Conservation (phyloP, 2,113 vertebrate species). For the Neotragus pygmaeus region DNA sequence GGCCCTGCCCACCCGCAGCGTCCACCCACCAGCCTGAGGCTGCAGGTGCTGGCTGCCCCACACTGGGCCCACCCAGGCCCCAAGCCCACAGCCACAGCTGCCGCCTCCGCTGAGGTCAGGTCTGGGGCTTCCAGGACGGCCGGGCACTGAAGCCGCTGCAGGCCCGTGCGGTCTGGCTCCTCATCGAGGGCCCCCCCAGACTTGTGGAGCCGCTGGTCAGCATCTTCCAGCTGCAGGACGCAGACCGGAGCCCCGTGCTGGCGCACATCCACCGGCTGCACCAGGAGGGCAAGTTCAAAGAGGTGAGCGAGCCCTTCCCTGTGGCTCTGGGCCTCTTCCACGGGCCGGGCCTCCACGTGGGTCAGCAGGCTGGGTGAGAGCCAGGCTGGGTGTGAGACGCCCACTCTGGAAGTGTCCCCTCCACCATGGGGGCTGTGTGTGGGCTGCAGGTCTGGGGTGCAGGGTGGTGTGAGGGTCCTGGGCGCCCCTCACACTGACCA, state of each 20-base stretch:
- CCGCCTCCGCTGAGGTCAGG: background rate
- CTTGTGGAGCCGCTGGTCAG: conserved; percentile 70
- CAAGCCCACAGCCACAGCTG: fast-evolving
- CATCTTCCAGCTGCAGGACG: conserved; percentile 75
- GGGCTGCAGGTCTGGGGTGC: background rate
- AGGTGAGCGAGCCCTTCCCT: background rate
- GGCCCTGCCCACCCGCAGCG: fast-evolving
- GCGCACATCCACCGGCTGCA: conserved; percentile 59
- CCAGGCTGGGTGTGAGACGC: background rate
- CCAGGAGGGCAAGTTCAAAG: conserved; percentile 71
- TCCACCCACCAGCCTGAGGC: background rate
- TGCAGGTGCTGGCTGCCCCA: fast-evolving
- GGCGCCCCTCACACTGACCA: background rate
- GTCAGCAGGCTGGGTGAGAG: background rate
- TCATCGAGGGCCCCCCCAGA: conserved; percentile 57
- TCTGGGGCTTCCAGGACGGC: conserved; percentile 36
- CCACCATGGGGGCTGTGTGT: background rate
- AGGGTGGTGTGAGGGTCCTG: fast-evolving
- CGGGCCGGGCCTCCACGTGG: fast-evolving
- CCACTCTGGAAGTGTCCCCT: background rate
- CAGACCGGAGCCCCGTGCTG: conserved; percentile 66
- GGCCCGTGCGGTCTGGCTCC: conserved; percentile 31
- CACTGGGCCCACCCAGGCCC: background rate
- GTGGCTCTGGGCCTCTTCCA: background rate
- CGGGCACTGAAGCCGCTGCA: conserved; percentile 64